Conservation (phyloP, 2,888 invertebrate species). For the Nineta flava region DNA sequence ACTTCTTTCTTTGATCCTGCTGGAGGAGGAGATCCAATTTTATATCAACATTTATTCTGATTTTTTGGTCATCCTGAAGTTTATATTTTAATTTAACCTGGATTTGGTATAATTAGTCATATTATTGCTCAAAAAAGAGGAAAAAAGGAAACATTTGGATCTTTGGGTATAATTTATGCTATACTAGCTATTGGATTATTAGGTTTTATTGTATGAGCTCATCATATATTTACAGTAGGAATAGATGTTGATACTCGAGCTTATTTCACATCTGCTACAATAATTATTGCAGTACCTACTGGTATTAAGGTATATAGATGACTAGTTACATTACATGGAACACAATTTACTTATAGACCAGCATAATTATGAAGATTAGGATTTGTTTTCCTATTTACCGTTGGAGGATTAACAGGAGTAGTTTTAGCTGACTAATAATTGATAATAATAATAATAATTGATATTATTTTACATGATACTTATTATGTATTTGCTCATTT, state of each 20-base stretch:
- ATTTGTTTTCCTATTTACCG: constrained; percentile 62
- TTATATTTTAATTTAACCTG: too few species aligned
- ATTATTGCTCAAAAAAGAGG: too few species aligned
- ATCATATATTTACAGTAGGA: constrained; percentile 74
- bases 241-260: too few species aligned
- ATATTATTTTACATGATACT: constrained; percentile 58
- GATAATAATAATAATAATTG: too few species aligned
- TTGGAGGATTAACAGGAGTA: constrained; percentile 54
- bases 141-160: too few species aligned
- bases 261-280: constrained; percentile 70
- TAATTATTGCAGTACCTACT: constrained; percentile 75
- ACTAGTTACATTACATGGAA: constrained; percentile 51
- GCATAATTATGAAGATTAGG: too few species aligned
- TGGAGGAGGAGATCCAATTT: too few species aligned
- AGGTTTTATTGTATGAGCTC: constrained; percentile 73
- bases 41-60: too few species aligned
- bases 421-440: constrained; percentile 57
- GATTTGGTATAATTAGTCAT: too few species aligned
- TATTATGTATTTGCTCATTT: too few species aligned
- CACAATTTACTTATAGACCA: constrained; percentile 41
- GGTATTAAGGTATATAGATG: constrained; percentile 75
- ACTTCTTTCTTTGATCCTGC: too few species aligned
- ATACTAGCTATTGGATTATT: constrained; percentile 66
- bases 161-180: constrained; percentile 78
- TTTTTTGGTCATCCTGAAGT: too few species aligned